Base-by-base conservation (phyloP, 2,113 vertebrate genomes). In the Amblyopsis rosae region DNA sequence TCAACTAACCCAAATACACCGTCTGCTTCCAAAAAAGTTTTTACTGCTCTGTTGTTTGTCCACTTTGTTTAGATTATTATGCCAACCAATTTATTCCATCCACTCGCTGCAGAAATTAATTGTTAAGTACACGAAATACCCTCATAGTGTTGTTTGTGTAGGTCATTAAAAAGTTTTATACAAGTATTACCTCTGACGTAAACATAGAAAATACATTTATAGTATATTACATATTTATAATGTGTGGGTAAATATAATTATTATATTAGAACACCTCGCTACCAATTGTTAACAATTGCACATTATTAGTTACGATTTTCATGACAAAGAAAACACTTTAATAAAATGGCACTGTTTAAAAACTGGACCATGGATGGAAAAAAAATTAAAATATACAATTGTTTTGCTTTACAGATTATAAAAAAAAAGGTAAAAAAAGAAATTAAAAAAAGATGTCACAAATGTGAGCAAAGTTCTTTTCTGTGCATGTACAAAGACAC, bases 221-320 rank as follows among this genome's bases (percentile, higher is more conserved):
- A 70, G 76, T 84, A 89, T 88, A 70, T 81, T 89, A 89, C 88
- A 89, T 80, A 83, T 89, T 82, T 86, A 86, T 79, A 88, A 72
- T 56, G 69, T 54, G 33, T 72, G 62, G 64, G 46, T 82, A 84
- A 77, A 67, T 70, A 15, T 67, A 69, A n/a, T 72, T 49, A 79
- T 57, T 47, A 76, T 73, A 84, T 35, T 75, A 56, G 54, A 55
- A 69, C 15, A 72, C 61, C 33, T 72, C 12, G 32, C 53, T 45
- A 59, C 70, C 50, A 72, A 76, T 50, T 70, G 57, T 48, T 72
- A 84, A 76, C 17, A 72, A 87, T 88, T 90, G 82, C 81, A 89
- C 85, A 80, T 83, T 59, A 53, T 70, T 76, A 67, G 77, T 69
- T 83, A 88, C 59, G 74, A 80, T 79, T 72, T 50, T 77, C 12